Evolutionary conservation across 2,888 invertebrate species (phyloP), one percentile per base, ranked within the genome.

Genomic region (Achlya flavicornis): DNA sequence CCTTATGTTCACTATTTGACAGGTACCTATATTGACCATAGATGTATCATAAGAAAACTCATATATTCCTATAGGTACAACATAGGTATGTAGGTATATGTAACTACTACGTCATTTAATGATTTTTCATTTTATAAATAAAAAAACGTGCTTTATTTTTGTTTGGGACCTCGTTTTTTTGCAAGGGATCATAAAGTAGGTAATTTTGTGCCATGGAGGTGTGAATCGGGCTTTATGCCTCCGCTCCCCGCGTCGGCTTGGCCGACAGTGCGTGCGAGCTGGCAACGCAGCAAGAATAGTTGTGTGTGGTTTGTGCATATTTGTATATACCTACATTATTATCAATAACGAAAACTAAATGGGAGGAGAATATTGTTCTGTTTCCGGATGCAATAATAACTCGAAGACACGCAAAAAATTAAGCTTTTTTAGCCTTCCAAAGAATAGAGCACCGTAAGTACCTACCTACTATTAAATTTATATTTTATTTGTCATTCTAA

Each of bases 291-390:
- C 46, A n/a, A n/a, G 46, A n/a, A n/a, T 7, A n/a, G 46, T 46
- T 46, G 46, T 46, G 46, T 46, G n/a, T 46, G 14, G 43, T 14
- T 3, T 43, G 43, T 11, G 10, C 10, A 38, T 8, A 10, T 38
- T 11, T 43, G 43, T 14, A 7, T 2, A 4, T 46, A n/a, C 41
- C 1, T 26, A 26, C 26, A 26, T 26, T 26, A 41, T 41, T 41
- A 41, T 41, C 41, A 41, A 41, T 41, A 41, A 4, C 26, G n/a
- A n/a, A 5, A 46, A n/a, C n/a, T 1, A 46, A 4, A 46, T 46
- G 46, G 46, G 46, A 46, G 46, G 46, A n/a, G 46, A 46, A 46
- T 46, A 46, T 46, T 46, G 46, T 46, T 46, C n/a, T 46, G 46
- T n/a, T 46, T 6, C 1, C 6, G n/a, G 46, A 46, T 46, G 46